These are phyloP conservation scores for Drosophila macrospina DNA, from an alignment of 2,888 invertebrate species.

Conservation along the genomic window DNA sequence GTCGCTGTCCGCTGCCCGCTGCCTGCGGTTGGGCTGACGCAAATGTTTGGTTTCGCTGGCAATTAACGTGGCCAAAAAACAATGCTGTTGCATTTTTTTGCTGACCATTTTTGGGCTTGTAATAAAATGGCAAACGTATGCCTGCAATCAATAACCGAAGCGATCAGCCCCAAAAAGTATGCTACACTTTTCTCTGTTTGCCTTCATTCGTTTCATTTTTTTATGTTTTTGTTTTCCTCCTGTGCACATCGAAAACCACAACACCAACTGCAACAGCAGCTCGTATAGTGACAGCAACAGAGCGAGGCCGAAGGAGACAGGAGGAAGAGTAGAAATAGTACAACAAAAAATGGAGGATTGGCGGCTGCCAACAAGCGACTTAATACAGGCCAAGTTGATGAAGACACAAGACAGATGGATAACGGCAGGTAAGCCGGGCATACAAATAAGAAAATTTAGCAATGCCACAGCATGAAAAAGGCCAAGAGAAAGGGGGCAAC, in stretches of 20 bases:
- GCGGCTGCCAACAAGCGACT: constrained; percentile 69
- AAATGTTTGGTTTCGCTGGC: constrained; percentile 80
- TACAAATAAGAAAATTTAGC: constrained; percentile 77
- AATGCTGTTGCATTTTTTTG: constrained; percentile 50
- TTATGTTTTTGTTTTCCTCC: not conserved
- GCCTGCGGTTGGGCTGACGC: constrained; percentile 64
- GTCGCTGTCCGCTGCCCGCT: too few species aligned
- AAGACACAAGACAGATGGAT: constrained; percentile 80
- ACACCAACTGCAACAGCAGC: constrained; percentile 31
- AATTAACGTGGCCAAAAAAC: constrained; percentile 72
- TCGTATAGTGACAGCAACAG: constrained; percentile 34
- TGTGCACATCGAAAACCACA: constrained; percentile 34
- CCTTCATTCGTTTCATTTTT: not conserved
- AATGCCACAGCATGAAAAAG: constrained; percentile 24
- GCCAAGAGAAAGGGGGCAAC: constrained; percentile 14
- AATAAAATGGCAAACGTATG: constrained; percentile 80
- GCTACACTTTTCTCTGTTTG: constrained; percentile 35
- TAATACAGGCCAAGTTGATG: constrained; percentile 78
- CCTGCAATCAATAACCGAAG: constrained; percentile 75
- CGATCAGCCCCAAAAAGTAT: constrained; percentile 47
- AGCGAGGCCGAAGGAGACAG: not conserved
- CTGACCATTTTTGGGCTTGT: constrained; percentile 58
- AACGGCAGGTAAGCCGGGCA: constrained; percentile 76
- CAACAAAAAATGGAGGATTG: not conserved
- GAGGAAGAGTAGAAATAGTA: not conserved